Percentiles rank a stretch among this genome's conserved stretches.
These are phyloP conservation scores for Virgularia gustaviana DNA, from an alignment of 92 coral and sea anemone genomes.

Conservation along the genomic window DNA sequence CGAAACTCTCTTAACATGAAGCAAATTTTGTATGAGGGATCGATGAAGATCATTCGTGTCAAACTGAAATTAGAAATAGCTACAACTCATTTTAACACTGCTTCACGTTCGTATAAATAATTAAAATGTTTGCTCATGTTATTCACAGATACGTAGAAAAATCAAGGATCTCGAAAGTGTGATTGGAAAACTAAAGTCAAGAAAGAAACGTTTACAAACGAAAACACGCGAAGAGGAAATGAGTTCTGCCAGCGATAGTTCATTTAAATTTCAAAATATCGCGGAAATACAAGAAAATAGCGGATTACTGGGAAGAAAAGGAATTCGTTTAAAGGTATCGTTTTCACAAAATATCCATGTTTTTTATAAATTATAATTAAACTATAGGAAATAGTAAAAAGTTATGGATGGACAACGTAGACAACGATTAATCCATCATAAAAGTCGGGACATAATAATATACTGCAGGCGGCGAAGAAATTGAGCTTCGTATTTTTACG, in stretches of 20 bases:
- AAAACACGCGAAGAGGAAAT: conserved; percentile 49
- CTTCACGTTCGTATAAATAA: background rate
- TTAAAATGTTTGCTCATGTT: background rate
- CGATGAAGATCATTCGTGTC: no score
- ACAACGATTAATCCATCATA: no score
- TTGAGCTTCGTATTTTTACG: no score
- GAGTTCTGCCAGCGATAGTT: conserved; percentile 57
- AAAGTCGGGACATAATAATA: no score
- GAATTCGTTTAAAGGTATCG: conserved; percentile 78
- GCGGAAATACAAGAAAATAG: conserved; percentile 79
- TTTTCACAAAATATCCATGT: background rate
- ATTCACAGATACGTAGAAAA: conserved; percentile 65
- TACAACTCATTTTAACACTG: background rate
- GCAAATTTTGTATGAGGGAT: no score
- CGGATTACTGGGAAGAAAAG: conserved; percentile 79
- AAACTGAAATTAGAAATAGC: no score
- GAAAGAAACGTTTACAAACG: conserved; percentile 42
- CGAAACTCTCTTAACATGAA: no score
- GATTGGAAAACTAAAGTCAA: conserved; percentile 66
- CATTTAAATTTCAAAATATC: conserved; percentile 74
- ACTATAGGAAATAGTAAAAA: no score
- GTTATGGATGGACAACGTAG: no score
- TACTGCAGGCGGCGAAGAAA: no score
- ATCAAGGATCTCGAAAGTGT: conserved; percentile 66
- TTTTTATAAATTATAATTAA: no score